Evolutionary conservation across 2,797 vertebrate genomes (phyloP).

Genomic region (Sitta carolinensis): DNA sequence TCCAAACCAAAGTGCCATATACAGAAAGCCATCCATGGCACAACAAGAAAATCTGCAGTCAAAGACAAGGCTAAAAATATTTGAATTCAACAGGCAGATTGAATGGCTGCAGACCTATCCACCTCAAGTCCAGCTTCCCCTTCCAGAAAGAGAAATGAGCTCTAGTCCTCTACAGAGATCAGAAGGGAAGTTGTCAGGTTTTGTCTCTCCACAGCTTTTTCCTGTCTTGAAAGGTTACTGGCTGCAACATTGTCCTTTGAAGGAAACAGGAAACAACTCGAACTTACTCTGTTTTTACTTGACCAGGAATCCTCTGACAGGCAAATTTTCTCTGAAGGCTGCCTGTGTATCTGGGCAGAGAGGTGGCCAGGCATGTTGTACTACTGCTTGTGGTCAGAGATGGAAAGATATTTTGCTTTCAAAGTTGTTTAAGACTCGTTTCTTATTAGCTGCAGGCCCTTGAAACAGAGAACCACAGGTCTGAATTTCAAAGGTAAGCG

Average conservation of each 20-base stretch:
- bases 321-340: slow-evolving; percentile 23
- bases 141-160: neutral
- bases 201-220: slow-evolving; percentile 32
- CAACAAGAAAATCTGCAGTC: neutral
- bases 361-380: neutral
- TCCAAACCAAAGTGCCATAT: neutral
- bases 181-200: slow-evolving; percentile 31
- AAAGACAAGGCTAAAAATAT: neutral
- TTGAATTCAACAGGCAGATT: neutral
- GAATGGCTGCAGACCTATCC: neutral
- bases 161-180: neutral
- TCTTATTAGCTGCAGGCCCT: neutral
- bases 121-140: neutral
- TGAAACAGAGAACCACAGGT: neutral
- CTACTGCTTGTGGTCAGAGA: neutral
- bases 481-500: neutral
- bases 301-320: neutral
- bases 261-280: slow-evolving; percentile 48
- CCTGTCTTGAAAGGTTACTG: slow-evolving; percentile 48
- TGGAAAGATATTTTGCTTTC: neutral
- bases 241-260: slow-evolving; percentile 24
- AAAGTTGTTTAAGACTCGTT: neutral
- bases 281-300: slow-evolving; percentile 36
- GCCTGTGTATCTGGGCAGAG: neutral
- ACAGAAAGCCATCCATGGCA: neutral